A percentile compares a stretch with the other conserved stretches of the same genome.
These are phyloP conservation scores for Kuschelorhynchus macadamiae DNA, from an alignment of 2,888 invertebrate genomes.

Conservation along the genomic window DNA sequence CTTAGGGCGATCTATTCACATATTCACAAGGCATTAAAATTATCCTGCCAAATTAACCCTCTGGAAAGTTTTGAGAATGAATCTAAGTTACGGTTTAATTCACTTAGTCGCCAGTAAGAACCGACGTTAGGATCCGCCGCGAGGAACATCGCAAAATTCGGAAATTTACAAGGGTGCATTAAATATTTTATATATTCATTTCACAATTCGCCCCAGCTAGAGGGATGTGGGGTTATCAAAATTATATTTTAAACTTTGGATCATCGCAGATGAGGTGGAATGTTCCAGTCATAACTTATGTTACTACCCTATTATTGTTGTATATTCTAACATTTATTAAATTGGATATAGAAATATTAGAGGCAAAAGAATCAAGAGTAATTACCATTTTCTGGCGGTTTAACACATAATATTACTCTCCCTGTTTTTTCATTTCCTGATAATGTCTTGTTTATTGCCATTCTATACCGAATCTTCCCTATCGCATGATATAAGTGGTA, in stretches of 20 bases:
- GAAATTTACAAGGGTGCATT: conserved; percentile 21
- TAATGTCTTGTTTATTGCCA: no score
- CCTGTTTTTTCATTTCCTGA: no score
- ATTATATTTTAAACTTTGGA: neutral
- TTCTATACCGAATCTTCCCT: no score
- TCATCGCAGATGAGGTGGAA: no score
- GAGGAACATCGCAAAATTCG: conserved; percentile 5
- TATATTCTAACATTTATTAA: no score
- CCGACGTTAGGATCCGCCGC: conserved; percentile 21
- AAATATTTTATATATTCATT: conserved; percentile 23
- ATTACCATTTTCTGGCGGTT: no score
- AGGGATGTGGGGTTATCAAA: conserved; percentile 1
- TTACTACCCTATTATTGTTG: no score
- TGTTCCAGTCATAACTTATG: no score
- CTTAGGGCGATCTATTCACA: conserved; percentile 54
- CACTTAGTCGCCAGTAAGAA: conserved; percentile 43
- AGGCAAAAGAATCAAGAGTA: no score
- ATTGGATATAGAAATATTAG: no score
- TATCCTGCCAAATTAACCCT: conserved; percentile 50
- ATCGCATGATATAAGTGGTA: no score
- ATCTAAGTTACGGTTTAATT: conserved; percentile 45
- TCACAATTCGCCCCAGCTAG: conserved; percentile 5
- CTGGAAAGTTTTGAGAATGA: conserved; percentile 42
- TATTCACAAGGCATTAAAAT: conserved; percentile 49
- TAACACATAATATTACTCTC: no score